These are phyloP conservation scores for Leiothrix lutea DNA, from an alignment of 2,113 vertebrate species.

Conservation along the genomic window DNA sequence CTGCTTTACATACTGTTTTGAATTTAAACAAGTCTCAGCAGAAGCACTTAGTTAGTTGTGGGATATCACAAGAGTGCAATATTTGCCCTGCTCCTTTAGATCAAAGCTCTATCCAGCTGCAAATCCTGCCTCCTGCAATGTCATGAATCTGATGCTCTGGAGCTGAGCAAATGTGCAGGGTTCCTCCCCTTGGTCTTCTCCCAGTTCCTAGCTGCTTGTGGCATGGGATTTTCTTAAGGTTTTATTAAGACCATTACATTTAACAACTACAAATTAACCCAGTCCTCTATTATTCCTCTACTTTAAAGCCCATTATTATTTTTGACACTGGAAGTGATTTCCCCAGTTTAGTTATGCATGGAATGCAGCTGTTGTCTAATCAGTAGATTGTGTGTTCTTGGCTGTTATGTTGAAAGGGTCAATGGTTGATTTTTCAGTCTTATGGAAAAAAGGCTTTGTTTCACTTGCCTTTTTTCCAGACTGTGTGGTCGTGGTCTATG, in stretches of 20 bases:
- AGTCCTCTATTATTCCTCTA: background rate
- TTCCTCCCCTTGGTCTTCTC: background rate
- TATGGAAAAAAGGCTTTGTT: background rate
- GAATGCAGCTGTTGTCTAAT: background rate
- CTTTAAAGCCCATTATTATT: background rate
- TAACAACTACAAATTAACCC: background rate
- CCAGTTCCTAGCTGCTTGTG: background rate
- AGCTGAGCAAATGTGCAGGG: background rate
- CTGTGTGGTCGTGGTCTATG: background rate
- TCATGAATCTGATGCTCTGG: background rate
- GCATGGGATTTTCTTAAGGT: background rate
- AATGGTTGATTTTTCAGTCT: background rate
- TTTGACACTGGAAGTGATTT: background rate
- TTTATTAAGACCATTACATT: background rate
- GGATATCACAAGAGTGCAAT: background rate
- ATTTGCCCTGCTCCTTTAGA: background rate
- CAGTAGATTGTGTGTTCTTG: background rate
- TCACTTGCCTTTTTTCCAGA: background rate
- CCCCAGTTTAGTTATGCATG: background rate
- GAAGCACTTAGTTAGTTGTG: constrained; percentile 2
- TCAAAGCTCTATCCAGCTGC: background rate
- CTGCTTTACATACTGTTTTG: constrained; percentile 44
- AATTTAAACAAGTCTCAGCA: constrained; percentile 40
- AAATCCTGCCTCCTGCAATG: background rate
- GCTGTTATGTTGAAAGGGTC: background rate